phyloP scores from a whole-genome alignment of 1,140 invertebrate genomes.

The Drosophila azteca region DNA sequence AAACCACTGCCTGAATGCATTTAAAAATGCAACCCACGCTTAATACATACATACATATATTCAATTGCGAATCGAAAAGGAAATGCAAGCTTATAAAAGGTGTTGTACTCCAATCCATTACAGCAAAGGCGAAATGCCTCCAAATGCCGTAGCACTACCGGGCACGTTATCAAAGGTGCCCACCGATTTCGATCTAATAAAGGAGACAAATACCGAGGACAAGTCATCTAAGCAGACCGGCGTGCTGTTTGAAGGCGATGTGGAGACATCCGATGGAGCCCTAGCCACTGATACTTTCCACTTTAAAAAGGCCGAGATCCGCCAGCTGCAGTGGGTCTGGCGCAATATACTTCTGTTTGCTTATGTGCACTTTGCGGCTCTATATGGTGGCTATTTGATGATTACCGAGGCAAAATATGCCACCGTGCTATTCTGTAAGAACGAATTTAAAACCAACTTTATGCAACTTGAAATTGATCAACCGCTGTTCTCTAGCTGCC shows the following conservation, averaged over 20 bases:
- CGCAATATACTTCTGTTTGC: slow-evolving; percentile 94
- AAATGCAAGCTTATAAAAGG: neutral
- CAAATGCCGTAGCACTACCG: slow-evolving; percentile 53
- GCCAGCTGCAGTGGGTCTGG: slow-evolving; percentile 91
- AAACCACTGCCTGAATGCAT: too few relatives aligned
- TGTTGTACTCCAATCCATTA: neutral
- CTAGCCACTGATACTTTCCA: slow-evolving; percentile 81
- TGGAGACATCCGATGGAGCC: slow-evolving; percentile 84
- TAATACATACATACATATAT: too few relatives aligned
- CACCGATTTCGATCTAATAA: neutral
- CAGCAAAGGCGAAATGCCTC: slow-evolving; percentile 49
- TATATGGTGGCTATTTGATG: slow-evolving; percentile 93
- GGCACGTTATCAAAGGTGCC: neutral
- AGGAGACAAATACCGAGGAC: neutral
- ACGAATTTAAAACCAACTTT: slow-evolving; percentile 37
- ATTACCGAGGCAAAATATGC: slow-evolving; percentile 90
- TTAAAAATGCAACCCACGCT: too few relatives aligned
- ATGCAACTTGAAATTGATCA: neutral
- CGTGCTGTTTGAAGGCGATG: slow-evolving; percentile 87
- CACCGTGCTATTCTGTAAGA: slow-evolving; percentile 89
- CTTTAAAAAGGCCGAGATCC: slow-evolving; percentile 68
- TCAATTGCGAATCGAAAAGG: too few relatives aligned
- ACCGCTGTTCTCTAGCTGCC: slow-evolving; percentile 1
- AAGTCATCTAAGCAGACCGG: slow-evolving; percentile 82
- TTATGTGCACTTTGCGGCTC: slow-evolving; percentile 92